Conservation (phyloP, 2,113 vertebrate species). For the Megalops atlanticus region DNA sequence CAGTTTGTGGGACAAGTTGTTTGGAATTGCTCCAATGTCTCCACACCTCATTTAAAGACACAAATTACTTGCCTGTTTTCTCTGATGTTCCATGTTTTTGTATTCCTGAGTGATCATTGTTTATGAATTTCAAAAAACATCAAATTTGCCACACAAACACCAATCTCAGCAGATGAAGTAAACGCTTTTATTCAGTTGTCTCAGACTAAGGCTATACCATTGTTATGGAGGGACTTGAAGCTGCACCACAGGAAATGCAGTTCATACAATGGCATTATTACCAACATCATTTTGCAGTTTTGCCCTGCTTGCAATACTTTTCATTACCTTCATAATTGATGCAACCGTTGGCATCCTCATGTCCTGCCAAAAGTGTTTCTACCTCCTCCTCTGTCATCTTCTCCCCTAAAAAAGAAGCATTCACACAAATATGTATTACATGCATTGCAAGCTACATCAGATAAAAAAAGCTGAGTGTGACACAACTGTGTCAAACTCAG, state of each 20-base stretch:
- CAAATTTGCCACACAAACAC: no score
- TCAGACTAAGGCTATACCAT: background rate
- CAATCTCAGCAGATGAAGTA: background rate
- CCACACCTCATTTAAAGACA: no score
- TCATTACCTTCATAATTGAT: conserved; percentile 92
- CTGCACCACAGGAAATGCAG: background rate
- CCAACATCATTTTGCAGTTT: no score
- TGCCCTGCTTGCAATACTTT: background rate
- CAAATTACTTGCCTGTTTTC: no score
- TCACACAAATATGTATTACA: background rate
- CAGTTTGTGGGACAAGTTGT: no score
- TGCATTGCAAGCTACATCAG: background rate
- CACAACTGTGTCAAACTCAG: background rate
- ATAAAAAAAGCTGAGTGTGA: background rate
- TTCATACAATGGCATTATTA: conserved; percentile 2
- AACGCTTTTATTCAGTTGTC: background rate
- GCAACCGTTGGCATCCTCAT: conserved; percentile 93
- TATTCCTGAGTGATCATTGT: no score
- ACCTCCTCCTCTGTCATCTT: conserved; percentile 95
- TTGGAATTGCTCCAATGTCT: no score
- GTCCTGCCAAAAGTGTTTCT: conserved; percentile 85
- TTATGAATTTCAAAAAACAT: no score
- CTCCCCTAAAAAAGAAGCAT: conserved; percentile 74
- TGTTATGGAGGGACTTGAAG: no score
- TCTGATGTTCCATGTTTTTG: no score